phyloP scores from a whole-genome alignment of 2,888 invertebrate species.

The Agrenia bidenticulata region DNA sequence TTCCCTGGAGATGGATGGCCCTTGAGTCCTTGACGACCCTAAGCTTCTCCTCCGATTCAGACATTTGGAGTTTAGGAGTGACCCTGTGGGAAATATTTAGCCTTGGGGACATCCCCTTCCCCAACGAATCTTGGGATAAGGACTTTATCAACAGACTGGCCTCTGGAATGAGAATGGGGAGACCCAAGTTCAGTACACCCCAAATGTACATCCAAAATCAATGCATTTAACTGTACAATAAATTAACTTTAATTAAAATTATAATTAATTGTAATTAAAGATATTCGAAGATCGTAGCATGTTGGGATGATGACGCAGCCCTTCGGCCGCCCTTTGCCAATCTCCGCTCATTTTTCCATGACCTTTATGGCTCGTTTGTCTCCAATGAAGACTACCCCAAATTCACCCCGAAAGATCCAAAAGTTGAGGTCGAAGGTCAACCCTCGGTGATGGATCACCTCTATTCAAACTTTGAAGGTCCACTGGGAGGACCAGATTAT shows the following conservation, averaged over 20 bases:
- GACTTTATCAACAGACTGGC: constrained; percentile 25
- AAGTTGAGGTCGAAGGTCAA: too few relatives aligned
- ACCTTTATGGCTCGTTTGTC: background rate
- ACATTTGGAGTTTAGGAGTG: constrained; percentile 21
- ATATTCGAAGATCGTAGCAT: constrained; percentile 29
- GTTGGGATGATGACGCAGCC: constrained; percentile 32
- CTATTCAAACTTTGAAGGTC: too few relatives aligned
- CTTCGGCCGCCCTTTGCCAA: constrained; percentile 18
- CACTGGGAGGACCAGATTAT: too few relatives aligned
- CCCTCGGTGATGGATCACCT: too few relatives aligned
- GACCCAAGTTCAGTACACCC: constrained; percentile 28
- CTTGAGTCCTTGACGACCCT: constrained; percentile 29
- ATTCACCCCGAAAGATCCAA: too few relatives aligned
- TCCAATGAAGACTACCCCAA: too few relatives aligned
- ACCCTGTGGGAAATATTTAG: constrained; percentile 25
- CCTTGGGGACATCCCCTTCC: constrained; percentile 33
- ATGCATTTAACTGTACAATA: background rate
- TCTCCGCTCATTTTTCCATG: constrained; percentile 18
- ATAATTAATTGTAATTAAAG: constrained; percentile 14
- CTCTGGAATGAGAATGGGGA: constrained; percentile 36
- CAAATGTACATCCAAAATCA: constrained; percentile 22
- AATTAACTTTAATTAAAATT: background rate
- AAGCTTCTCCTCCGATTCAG: constrained; percentile 26
- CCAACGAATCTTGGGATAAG: constrained; percentile 32
- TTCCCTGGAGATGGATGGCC: constrained; percentile 45